Percentiles rank a stretch among this genome's conserved stretches.
Evolutionary conservation across 2,888 invertebrate genomes (phyloP).

Genomic region (Perizoma flavofasciatum): DNA sequence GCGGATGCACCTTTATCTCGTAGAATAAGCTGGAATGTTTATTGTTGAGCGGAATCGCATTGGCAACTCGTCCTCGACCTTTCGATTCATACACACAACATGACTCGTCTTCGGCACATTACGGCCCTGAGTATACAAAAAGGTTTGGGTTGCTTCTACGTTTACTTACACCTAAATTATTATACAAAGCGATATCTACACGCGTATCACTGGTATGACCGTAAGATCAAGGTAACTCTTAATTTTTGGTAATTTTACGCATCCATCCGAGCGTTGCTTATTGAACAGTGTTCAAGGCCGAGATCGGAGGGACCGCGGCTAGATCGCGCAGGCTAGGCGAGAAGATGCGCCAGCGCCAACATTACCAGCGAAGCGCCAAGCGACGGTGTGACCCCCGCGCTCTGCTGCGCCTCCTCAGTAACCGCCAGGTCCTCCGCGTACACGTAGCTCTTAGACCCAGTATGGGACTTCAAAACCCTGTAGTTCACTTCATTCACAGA

Average conservation of each 20-base stretch:
- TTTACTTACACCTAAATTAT: constrained; percentile 44
- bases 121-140: constrained; percentile 49
- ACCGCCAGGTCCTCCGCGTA: constrained; percentile 70
- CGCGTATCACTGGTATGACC: constrained; percentile 76
- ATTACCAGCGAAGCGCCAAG: constrained; percentile 59
- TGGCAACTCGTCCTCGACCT: constrained; percentile 75
- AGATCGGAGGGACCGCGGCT: constrained; percentile 45
- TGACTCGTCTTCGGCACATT: constrained; percentile 66
- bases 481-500: constrained; percentile 86
- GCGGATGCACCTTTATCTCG: constrained; percentile 53
- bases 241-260: constrained; percentile 80
- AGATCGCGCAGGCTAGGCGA: constrained; percentile 60
- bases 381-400: constrained; percentile 58
- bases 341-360: constrained; percentile 64
- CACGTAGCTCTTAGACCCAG: constrained; percentile 86
- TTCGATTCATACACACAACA: constrained; percentile 53
- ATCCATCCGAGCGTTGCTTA: constrained; percentile 62
- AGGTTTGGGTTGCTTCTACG: constrained; percentile 45
- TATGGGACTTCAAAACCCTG: constrained; percentile 85
- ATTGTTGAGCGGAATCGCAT: constrained; percentile 65
- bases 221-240: constrained; percentile 77
- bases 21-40: constrained; percentile 69
- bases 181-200: constrained; percentile 75
- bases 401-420: constrained; percentile 41
- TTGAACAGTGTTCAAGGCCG: constrained; percentile 57